A percentile compares a stretch with the other conserved stretches of the same genome.
These are phyloP conservation scores for Rhopilema esculentum DNA, from an alignment of 30 jellyfish, hydroid and myxozoan species.

Conservation along the genomic window DNA sequence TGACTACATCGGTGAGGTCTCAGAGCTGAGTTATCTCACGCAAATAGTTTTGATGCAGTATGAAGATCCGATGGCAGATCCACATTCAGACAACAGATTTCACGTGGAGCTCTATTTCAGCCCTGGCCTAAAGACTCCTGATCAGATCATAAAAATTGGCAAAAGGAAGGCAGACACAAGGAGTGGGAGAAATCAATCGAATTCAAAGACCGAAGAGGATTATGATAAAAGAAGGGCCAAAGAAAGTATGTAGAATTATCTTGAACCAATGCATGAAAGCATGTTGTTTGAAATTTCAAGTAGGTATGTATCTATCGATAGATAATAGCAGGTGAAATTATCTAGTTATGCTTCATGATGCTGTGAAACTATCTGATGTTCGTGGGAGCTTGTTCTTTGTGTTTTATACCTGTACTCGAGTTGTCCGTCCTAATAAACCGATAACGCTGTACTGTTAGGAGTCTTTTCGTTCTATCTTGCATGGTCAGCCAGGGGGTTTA, in stretches of 20 bases:
- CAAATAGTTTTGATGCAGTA: constrained; percentile 99
- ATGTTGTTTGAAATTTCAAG: no score
- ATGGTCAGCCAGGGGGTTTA: no score
- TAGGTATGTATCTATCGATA: no score
- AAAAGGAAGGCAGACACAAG: constrained; percentile 16
- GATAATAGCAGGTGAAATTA: no score
- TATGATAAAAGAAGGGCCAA: constrained; percentile 29
- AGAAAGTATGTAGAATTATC: background rate
- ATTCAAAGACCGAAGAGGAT: constrained; percentile 61
- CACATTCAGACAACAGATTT: constrained; percentile 90
- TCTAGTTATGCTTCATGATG: no score
- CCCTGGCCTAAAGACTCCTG: constrained; percentile 95
- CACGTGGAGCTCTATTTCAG: constrained; percentile 95
- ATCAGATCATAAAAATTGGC: constrained; percentile 52
- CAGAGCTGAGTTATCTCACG: constrained; percentile 93
- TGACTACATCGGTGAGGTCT: constrained; percentile 65
- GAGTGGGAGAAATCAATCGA: constrained; percentile 11
- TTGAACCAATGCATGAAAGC: background rate
- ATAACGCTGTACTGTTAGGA: no score
- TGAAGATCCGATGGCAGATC: constrained; percentile 98
- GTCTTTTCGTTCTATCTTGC: no score
- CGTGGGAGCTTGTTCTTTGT: no score
- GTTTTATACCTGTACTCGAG: no score
- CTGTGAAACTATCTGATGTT: no score
- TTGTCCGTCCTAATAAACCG: no score